Base-by-base conservation (phyloP, 2,888 invertebrate species). In the Calliopum simillimum region DNA sequence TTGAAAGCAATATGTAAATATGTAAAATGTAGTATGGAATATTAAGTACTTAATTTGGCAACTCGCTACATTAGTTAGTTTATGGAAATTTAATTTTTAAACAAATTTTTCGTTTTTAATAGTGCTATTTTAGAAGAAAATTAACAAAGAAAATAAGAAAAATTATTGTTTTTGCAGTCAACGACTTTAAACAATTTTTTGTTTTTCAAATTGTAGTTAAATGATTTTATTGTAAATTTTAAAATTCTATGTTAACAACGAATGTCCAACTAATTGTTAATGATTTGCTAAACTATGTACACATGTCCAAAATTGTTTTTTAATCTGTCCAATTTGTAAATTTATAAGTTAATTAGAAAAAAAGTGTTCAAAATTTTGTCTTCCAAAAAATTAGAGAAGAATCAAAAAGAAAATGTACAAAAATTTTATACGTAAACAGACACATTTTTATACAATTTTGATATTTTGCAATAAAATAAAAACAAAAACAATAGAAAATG, bases 181-280 rank as follows among this genome's bases (percentile, higher is more conserved):
- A 33, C 4, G 8, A 33, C 8, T 33, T 33, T 33, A 33, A 8
- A 8, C 5, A 33, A 33, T 8, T 33, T 33, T n/a, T n/a, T n/a
- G n/a, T n/a, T n/a, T n/a, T n/a, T n/a, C n/a, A n/a, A 33, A 33
- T 33, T 33, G 5, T 61, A 14, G 21, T 3, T 21, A 3, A 14
- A 19, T 19, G 46, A 23, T 1, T 53, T 53, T 53, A 23, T 23
- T 8, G 53, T n/a, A 53, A 23, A 53, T 23, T 53, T 53, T 53
- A 23, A 33, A 33, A 33, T 6, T 33, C 33, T 33, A 33, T 33
- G 33, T 33, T 5, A 33, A 33, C 8, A 8, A 8, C 33, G 8
- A 33, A 33, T n/a, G n/a, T n/a, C n/a, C n/a, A n/a, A n/a, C n/a
- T n/a, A 61, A 46, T 46, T 61, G 44, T 61, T 23, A 47, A 61